Evolutionary conservation across 2,888 invertebrate species (phyloP).

Genomic region (Nomada ferruginata): DNA sequence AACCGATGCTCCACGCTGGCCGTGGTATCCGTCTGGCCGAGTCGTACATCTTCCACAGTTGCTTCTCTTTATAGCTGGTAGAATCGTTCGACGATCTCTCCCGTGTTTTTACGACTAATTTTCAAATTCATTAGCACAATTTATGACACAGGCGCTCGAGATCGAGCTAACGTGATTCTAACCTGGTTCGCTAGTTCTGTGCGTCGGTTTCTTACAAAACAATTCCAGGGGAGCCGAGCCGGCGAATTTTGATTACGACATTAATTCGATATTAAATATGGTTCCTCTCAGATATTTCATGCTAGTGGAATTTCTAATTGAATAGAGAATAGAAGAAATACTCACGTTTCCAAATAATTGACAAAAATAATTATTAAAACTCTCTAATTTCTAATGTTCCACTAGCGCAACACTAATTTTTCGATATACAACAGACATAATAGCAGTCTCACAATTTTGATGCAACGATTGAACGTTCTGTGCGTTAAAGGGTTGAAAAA

Average conservation of each 20-base stretch:
- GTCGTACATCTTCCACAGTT: conserved; percentile 4
- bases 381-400: too few species aligned
- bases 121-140: conserved; percentile 41
- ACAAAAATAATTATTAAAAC: too few species aligned
- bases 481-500: too few species aligned
- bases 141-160: conserved; percentile 13
- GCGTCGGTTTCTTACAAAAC: conserved; percentile 24
- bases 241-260: not conserved
- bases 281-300: too few species aligned
- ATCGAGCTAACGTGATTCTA: not conserved
- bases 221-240: not conserved
- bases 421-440: too few species aligned
- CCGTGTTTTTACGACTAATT: conserved; percentile 42
- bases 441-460: too few species aligned
- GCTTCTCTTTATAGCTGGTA: conserved; percentile 13
- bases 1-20: conserved; percentile 62
- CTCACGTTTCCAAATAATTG: too few species aligned
- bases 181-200: conserved; percentile 10
- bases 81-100: conserved; percentile 2
- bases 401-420: too few species aligned
- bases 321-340: too few species aligned
- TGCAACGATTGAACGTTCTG: too few species aligned
- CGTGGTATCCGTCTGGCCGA: conserved; percentile 17
- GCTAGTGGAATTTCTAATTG: too few species aligned
- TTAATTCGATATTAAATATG: too few species aligned